Conservation (phyloP, 2,113 vertebrate genomes). For the Synchiropus splendidus region DNA sequence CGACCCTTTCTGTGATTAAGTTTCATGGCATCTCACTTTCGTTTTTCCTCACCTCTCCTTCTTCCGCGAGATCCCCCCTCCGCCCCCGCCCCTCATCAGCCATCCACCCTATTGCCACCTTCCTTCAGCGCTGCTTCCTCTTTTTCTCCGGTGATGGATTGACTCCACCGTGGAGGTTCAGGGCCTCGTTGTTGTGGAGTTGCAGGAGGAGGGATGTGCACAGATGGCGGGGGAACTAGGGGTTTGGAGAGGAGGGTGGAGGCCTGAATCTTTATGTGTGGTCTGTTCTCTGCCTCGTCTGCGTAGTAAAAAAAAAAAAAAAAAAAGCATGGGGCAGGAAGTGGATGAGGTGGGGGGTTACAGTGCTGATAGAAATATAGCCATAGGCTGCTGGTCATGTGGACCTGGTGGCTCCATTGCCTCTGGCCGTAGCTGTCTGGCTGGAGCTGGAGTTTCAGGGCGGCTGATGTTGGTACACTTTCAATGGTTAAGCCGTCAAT, state of each 20-base stretch:
- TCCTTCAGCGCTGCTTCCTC: constrained; percentile 30
- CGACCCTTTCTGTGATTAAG: constrained; percentile 98
- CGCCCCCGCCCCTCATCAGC: background rate
- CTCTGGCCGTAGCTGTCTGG: constrained; percentile 22
- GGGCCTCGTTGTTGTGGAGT: constrained; percentile 66
- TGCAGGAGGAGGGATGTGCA: constrained; percentile 38
- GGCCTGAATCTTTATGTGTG: constrained; percentile 62
- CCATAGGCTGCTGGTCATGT: constrained; percentile 42
- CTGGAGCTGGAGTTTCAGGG: no score
- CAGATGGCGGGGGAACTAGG: constrained; percentile 50
- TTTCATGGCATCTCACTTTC: constrained; percentile 85
- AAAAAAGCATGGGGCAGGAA: constrained; percentile 40
- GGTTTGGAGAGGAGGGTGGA: constrained; percentile 43
- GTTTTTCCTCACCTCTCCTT: constrained; percentile 52
- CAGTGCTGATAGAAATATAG: constrained; percentile 59
- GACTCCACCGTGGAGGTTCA: constrained; percentile 75
- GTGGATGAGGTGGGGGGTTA: constrained; percentile 49
- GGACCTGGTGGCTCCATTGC: constrained; percentile 14
- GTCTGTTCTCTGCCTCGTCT: constrained; percentile 45
- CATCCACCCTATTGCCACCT: constrained; percentile 15
- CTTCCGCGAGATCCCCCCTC: constrained; percentile 6
- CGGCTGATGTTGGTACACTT: no score
- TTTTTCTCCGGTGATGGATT: constrained; percentile 72
- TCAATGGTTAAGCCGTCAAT: no score
- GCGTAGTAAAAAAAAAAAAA: constrained; percentile 44